Conservation (phyloP, 2,888 invertebrate species). For the Synergus itoensis region DNA sequence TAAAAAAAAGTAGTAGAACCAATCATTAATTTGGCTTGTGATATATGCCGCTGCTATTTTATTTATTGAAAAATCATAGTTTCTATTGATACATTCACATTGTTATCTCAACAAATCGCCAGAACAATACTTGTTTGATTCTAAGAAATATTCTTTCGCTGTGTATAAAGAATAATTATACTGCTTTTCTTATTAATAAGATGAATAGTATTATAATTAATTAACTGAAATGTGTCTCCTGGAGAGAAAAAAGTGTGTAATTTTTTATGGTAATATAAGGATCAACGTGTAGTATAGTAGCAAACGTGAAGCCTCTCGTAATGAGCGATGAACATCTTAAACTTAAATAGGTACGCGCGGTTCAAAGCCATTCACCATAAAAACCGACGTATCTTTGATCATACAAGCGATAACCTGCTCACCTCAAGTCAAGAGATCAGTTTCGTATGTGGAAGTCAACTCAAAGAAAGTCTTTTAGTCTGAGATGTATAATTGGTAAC, state of each 20-base stretch:
- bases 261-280: background rate
- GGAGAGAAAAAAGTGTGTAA: background rate
- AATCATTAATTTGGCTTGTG: too few relatives aligned
- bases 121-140: too few relatives aligned
- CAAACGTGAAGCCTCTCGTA: conserved; percentile 1
- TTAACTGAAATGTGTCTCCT: background rate
- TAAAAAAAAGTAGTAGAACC: too few relatives aligned
- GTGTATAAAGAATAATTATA: background rate
- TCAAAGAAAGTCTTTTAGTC: background rate
- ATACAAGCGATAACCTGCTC: conserved; percentile 16
- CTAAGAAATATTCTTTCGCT: background rate
- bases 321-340: conserved; percentile 24
- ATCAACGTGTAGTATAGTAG: background rate
- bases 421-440: conserved; percentile 4
- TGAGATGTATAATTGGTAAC: background rate
- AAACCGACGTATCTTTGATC: conserved; percentile 12
- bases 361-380: conserved; percentile 23
- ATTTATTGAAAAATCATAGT: too few relatives aligned
- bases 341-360: background rate
- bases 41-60: too few relatives aligned
- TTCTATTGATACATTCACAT: too few relatives aligned
- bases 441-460: background rate
- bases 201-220: too few relatives aligned
- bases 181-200: background rate
- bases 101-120: too few relatives aligned